Evolutionary conservation across 2,797 vertebrate genomes (phyloP).

Genomic region (Hylomyscus alleni): DNA sequence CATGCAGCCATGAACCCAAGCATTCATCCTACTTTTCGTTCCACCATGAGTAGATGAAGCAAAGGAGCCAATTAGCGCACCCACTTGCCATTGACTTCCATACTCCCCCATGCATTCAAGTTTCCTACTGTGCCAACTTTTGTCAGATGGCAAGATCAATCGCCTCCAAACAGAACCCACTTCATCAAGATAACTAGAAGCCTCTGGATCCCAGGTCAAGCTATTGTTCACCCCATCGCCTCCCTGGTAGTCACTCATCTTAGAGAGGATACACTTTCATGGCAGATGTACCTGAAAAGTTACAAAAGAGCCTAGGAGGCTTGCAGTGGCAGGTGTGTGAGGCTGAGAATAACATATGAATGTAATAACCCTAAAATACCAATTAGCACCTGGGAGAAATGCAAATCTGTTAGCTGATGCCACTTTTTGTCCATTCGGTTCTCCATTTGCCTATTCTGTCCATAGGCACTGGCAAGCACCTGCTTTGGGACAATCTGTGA

Average conservation of each 20-base stretch:
- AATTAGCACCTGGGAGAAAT: neutral
- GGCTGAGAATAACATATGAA: neutral
- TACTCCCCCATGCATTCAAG: neutral
- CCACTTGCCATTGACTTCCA: too few relatives aligned
- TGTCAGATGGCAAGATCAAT: neutral
- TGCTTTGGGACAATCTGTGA: neutral
- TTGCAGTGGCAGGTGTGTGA: neutral
- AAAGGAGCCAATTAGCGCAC: fast-evolving
- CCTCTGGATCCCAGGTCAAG: neutral
- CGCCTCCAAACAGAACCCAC: neutral
- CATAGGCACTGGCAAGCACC: neutral
- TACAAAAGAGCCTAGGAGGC: neutral
- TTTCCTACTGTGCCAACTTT: neutral
- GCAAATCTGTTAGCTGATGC: neutral
- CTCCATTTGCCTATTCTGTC: neutral
- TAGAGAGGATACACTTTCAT: neutral
- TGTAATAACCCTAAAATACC: neutral
- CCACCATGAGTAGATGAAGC: neutral
- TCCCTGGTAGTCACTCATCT: neutral
- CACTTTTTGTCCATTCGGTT: neutral
- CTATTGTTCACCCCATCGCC: neutral
- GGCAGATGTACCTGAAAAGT: neutral
- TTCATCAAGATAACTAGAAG: neutral
- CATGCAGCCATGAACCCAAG: neutral
- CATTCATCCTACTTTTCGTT: neutral